These are phyloP conservation scores for Perdita meconis DNA, from an alignment of 2,888 invertebrate species.

Conservation along the genomic window DNA sequence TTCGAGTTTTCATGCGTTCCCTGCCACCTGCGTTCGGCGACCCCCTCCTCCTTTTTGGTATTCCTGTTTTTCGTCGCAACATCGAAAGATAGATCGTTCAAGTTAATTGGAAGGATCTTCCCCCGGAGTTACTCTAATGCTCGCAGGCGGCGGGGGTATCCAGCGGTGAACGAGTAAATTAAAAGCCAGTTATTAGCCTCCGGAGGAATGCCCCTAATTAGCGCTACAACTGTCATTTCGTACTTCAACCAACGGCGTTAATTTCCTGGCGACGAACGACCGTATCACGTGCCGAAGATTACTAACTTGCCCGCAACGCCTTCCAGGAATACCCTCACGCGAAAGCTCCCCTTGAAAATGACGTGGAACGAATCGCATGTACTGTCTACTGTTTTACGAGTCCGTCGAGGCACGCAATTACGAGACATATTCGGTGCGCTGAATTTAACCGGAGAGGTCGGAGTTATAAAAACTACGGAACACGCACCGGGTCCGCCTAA, in stretches of 20 bases:
- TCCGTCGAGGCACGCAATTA: constrained; percentile 33
- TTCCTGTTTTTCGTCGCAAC: background rate
- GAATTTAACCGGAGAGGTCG: background rate
- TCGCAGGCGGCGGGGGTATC: no score
- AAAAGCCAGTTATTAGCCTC: constrained; percentile 1
- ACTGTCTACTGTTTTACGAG: constrained; percentile 25
- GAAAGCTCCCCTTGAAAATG: background rate
- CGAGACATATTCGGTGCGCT: constrained; percentile 9
- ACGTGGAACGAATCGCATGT: constrained; percentile 22
- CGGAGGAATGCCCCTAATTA: background rate
- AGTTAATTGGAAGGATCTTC: background rate
- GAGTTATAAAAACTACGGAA: constrained; percentile 28
- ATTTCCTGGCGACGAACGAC: constrained; percentile 29
- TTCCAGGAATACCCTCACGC: constrained; percentile 25
- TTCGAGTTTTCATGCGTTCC: background rate
- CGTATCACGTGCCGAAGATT: constrained; percentile 54
- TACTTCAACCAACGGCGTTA: background rate
- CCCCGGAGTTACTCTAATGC: no score
- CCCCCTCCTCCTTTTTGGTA: no score
- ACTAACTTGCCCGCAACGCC: constrained; percentile 27
- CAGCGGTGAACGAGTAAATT: background rate
- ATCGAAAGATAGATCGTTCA: background rate
- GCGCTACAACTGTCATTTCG: constrained; percentile 1
- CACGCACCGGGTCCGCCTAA: constrained; percentile 33
- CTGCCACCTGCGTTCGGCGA: constrained; percentile 7